Base-by-base conservation (phyloP, 2,888 invertebrate genomes). In the Digitonthophagus gazella region DNA sequence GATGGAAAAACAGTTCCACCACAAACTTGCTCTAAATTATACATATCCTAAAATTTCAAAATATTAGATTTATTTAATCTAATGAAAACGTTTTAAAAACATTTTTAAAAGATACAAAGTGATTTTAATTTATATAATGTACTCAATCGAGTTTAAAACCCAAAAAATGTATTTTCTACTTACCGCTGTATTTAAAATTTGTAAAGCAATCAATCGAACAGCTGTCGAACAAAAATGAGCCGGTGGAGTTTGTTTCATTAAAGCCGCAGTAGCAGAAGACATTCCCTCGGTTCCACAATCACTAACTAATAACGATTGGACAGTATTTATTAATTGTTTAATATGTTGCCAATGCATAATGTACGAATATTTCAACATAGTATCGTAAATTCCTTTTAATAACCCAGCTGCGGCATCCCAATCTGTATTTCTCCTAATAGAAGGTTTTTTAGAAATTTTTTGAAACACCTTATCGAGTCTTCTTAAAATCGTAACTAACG, bases 401-500 rank as follows among this genome's bases (percentile, higher is more conserved):
- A 99, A 85, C 15, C 94, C 93, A 61, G 96, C 95, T 0, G 98
- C 97, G 0, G 98, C 97, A 79, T 96, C 95, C 98, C 98, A 99
- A 79, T 98, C 97, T 0, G 96, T 95, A 74, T 97, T 95, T 76
- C 97, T 88, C 92, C 96, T 85, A 71, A 96, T 95, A 11, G 95
- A 93, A 1, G 96, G 91, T 81, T 98, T 98, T 83, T 99, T 99
- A 57, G 96, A 95, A 74, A 99, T 97, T 84, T 99, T 99, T 66
- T 92, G 88, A 80, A 99, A 98, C 0, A 98, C 97, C 81, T 99
- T 97, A 81, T 99, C 99, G 6, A 99, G 86, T 71, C 99, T 85
- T 44, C 98, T 86, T 18, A 99, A 84, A 72, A 99, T 95, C 75
- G 95, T 93, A 61, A 94, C 95, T 11, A 99, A 85, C 0, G 97